Evolutionary conservation across 2,888 invertebrate genomes (phyloP).

Genomic region (Zeuzera pyrina): DNA sequence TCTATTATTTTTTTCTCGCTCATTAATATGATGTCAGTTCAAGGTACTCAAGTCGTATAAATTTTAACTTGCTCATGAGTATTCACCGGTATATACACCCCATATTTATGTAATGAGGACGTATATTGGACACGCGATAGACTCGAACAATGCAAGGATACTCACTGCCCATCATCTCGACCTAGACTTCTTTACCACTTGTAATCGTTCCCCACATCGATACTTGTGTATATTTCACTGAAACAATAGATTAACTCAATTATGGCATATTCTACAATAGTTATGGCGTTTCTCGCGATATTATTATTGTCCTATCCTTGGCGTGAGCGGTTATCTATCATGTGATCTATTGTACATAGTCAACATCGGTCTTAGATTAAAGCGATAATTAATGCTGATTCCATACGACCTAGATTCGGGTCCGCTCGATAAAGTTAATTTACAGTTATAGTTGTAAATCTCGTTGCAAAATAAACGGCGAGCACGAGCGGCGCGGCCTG

Average conservation of each 20-base stretch:
- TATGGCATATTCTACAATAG: constrained; percentile 37
- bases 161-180: constrained; percentile 31
- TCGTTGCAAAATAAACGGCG: constrained; percentile 67
- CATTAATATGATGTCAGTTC: too few relatives aligned
- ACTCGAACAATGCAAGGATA: constrained; percentile 69
- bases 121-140: constrained; percentile 64
- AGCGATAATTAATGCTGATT: constrained; percentile 73
- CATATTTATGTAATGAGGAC: constrained; percentile 68
- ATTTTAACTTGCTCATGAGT: constrained; percentile 41
- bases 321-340: constrained; percentile 63
- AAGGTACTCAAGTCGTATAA: neutral
- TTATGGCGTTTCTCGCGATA: constrained; percentile 31
- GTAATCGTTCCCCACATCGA: constrained; percentile 59
- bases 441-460: constrained; percentile 72
- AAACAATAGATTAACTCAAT: constrained; percentile 66
- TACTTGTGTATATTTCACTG: constrained; percentile 42
- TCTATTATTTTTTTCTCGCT: too few relatives aligned
- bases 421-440: constrained; percentile 69
- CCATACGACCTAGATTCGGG: constrained; percentile 71
- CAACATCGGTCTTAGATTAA: constrained; percentile 68
- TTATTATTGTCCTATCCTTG: constrained; percentile 62
- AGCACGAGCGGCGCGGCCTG: constrained; percentile 58
- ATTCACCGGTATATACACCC: constrained; percentile 44
- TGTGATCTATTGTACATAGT: constrained; percentile 69
- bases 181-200: constrained; percentile 66